A percentile compares a stretch with the other conserved stretches of the same genome.
phyloP scores from a whole-genome alignment of 2,797 vertebrate species.

The Apogon hyalosoma region DNA sequence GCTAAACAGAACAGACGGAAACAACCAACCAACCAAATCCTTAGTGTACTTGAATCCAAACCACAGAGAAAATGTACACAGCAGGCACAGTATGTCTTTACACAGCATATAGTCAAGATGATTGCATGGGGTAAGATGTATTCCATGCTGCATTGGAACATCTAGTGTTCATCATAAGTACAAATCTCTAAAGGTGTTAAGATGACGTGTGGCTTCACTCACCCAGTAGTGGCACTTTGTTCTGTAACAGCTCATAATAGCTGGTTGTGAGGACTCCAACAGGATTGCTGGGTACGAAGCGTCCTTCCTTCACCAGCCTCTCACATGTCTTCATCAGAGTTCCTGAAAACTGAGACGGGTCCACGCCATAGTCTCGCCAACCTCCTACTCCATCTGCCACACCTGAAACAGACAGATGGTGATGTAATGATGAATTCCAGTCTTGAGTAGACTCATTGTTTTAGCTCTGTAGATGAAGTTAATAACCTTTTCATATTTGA shows the following conservation, averaged over 20 bases:
- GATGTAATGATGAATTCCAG: neutral
- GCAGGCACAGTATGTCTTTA: neutral
- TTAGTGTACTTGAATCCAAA: conserved; percentile 10
- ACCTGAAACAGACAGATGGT: conserved; percentile 76
- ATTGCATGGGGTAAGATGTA: neutral
- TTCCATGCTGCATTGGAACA: no score
- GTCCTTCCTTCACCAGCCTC: conserved; percentile 96
- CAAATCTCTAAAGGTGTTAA: no score
- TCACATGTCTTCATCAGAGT: conserved; percentile 98
- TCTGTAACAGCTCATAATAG: conserved; percentile 98
- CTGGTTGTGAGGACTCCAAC: conserved; percentile 95
- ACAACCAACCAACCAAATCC: conserved; percentile 40
- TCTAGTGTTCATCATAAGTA: neutral
- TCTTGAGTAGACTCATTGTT: neutral
- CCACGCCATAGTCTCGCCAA: conserved; percentile 98
- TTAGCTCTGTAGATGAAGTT: neutral
- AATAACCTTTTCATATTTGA: no score
- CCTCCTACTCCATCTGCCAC: conserved; percentile 98
- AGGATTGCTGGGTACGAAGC: conserved; percentile 94
- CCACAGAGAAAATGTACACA: conserved; percentile 10
- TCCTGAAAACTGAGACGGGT: conserved; percentile 97
- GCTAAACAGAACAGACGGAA: conserved; percentile 25
- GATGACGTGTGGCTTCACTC: conserved; percentile 65
- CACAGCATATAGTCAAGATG: neutral
- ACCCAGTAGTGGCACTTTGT: conserved; percentile 98